Evolutionary conservation across 92 coral and sea anemone species (phyloP).

Genomic region (Diadumene lineata): DNA sequence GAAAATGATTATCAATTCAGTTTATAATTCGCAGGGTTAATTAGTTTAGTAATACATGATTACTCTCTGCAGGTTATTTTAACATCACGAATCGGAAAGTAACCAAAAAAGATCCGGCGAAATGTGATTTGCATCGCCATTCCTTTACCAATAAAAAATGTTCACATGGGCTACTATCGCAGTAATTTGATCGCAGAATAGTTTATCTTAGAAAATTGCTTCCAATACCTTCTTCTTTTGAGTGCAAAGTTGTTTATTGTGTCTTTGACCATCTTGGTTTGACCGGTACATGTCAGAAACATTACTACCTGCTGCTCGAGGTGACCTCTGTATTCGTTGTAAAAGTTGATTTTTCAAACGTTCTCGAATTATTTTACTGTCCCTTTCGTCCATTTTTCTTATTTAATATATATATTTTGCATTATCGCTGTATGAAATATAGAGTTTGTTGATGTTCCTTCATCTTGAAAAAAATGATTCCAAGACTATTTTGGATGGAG

Average conservation of each 20-base stretch:
- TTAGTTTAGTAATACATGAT: no score
- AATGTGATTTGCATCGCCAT: no score
- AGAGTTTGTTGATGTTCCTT: neutral
- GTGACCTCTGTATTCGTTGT: constrained; percentile 19
- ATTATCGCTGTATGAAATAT: neutral
- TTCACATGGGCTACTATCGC: no score
- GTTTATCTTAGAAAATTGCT: neutral
- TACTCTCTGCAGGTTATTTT: no score
- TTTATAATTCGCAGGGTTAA: no score
- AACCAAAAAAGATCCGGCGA: no score
- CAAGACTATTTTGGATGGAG: neutral
- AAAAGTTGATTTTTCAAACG: constrained; percentile 15
- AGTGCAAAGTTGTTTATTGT: constrained; percentile 3
- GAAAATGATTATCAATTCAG: no score
- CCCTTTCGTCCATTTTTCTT: constrained; percentile 1
- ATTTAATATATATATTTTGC: neutral
- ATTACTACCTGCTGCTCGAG: neutral
- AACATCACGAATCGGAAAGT: no score
- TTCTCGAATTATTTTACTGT: neutral
- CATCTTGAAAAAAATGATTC: neutral
- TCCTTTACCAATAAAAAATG: no score
- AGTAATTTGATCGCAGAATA: neutral
- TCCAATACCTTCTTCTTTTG: neutral
- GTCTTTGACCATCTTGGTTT: neutral
- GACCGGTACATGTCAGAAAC: neutral